A percentile compares a stretch with the other conserved stretches of the same genome.
Evolutionary conservation across 2,113 vertebrate species (phyloP).

Genomic region (Machaerirhynchus nigripectus): DNA sequence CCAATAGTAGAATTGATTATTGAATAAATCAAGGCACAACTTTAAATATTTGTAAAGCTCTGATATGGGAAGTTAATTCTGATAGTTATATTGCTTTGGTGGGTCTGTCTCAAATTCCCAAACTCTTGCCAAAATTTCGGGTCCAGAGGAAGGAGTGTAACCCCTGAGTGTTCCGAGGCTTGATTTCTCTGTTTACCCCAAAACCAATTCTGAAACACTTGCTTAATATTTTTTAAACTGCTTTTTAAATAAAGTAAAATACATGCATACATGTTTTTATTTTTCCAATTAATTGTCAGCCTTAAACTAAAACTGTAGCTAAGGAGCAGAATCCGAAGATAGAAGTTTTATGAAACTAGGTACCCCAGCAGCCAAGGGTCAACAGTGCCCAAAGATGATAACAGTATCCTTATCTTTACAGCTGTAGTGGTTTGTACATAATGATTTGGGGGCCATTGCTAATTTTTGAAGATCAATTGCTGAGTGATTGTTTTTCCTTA

Average conservation of each 20-base stretch:
- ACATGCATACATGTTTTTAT: fast-evolving
- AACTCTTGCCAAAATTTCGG: background rate
- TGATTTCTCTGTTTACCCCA: background rate
- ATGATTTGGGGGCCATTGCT: fast-evolving
- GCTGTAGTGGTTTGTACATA: background rate
- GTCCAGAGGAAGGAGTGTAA: background rate
- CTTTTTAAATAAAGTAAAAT: background rate
- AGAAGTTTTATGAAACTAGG: background rate
- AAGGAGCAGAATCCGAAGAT: background rate
- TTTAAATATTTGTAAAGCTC: background rate
- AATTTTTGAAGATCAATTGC: background rate
- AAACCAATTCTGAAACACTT: background rate
- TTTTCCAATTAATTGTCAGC: background rate
- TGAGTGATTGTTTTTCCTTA: fast-evolving
- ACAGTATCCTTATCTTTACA: background rate
- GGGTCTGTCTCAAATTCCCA: background rate
- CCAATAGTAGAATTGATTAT: background rate
- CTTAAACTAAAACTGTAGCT: background rate
- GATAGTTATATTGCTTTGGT: background rate
- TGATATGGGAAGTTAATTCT: background rate
- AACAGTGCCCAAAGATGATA: background rate
- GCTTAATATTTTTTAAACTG: background rate
- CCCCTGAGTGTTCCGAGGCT: background rate
- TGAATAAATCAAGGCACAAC: background rate
- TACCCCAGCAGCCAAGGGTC: background rate